phyloP scores from a whole-genome alignment of 2,888 invertebrate species.

The Cremastinae sp. region DNA sequence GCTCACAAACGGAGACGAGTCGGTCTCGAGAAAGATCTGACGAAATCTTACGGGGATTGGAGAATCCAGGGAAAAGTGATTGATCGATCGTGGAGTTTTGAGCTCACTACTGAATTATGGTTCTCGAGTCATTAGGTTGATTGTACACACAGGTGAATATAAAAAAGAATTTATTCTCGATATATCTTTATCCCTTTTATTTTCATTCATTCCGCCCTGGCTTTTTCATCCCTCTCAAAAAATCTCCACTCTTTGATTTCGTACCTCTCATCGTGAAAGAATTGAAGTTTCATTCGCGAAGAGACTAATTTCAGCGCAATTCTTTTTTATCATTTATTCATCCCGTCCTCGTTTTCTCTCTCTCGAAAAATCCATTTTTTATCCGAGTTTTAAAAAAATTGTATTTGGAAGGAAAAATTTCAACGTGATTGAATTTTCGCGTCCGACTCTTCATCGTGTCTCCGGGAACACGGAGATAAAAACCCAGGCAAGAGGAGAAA shows the following conservation, averaged over 20 bases:
- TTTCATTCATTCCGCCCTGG: not conserved
- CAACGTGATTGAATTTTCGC: no score
- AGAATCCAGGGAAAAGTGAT: slow-evolving; percentile 41
- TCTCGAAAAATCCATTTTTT: no score
- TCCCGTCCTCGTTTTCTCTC: no score
- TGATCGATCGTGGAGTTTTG: slow-evolving; percentile 48
- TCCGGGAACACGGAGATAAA: no score
- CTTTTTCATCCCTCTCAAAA: not conserved
- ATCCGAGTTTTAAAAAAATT: no score
- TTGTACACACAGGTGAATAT: not conserved
- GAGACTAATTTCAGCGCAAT: no score
- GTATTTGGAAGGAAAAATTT: no score
- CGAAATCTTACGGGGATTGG: slow-evolving; percentile 3
- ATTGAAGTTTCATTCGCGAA: no score
- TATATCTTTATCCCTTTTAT: not conserved
- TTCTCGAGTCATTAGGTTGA: slow-evolving; percentile 43
- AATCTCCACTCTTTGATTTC: not conserved
- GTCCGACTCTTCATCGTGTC: no score
- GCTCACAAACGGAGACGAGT: not conserved
- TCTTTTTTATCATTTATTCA: no score
- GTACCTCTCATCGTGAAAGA: no score
- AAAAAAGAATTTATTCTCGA: not conserved
- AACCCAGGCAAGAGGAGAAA: no score
- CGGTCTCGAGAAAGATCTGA: not conserved
- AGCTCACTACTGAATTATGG: slow-evolving; percentile 53